These are phyloP conservation scores for Ursus arctos DNA, from an alignment of 2,113 vertebrate species.

Conservation along the genomic window DNA sequence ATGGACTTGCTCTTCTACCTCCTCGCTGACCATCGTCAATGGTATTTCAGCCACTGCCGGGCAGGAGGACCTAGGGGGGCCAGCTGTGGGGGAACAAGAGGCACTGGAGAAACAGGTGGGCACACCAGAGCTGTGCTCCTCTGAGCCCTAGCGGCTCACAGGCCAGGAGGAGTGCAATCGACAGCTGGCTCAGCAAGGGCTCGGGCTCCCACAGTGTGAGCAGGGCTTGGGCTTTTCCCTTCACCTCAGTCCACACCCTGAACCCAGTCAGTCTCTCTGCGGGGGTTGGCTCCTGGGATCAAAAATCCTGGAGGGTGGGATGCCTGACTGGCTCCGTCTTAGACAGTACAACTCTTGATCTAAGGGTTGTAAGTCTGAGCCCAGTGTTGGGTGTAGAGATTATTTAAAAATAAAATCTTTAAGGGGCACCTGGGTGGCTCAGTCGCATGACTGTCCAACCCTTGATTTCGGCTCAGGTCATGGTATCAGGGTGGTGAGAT, in stretches of 20 bases:
- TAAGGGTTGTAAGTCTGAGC: neutral
- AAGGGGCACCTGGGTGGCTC: neutral
- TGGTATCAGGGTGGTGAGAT: neutral
- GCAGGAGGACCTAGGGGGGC: conserved; percentile 77
- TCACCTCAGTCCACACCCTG: neutral
- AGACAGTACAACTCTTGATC: neutral
- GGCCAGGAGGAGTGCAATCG: neutral
- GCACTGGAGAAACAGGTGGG: conserved; percentile 68
- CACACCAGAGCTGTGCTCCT: neutral
- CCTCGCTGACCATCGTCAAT: conserved; percentile 79
- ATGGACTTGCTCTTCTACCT: conserved; percentile 80
- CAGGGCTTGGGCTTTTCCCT: neutral
- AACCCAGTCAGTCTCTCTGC: neutral
- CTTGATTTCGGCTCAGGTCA: neutral
- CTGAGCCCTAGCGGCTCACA: neutral
- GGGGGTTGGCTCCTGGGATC: neutral
- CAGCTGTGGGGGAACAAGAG: conserved; percentile 77
- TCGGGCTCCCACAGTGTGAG: neutral
- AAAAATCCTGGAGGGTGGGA: neutral
- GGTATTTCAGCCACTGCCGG: conserved; percentile 77
- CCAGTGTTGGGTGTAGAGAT: neutral
- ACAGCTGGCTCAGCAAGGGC: neutral
- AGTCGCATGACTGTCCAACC: too few relatives aligned
- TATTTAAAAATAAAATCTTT: neutral
- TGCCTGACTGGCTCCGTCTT: neutral